Percentiles rank a stretch among this genome's conserved stretches.
Evolutionary conservation across 1,140 invertebrate genomes (phyloP).

Genomic region (Conopomorpha cramerella): DNA sequence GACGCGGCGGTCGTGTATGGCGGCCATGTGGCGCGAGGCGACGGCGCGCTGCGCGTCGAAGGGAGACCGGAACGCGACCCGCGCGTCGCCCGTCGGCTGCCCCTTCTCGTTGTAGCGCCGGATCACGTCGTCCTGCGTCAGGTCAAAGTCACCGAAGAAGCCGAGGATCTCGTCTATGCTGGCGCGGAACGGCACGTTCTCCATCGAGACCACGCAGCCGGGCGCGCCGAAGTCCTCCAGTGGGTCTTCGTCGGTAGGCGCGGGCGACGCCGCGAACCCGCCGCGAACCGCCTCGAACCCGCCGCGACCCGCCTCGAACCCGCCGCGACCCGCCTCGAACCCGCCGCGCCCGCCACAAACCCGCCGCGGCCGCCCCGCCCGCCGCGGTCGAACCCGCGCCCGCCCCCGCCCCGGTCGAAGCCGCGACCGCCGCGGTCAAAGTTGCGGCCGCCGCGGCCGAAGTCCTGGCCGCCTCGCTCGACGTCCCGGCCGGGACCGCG

Average conservation of each 20-base stretch:
- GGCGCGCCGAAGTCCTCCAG: slow-evolving; percentile 73
- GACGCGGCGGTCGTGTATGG: slow-evolving; percentile 40
- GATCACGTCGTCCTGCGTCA: slow-evolving; percentile 78
- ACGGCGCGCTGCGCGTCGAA: slow-evolving; percentile 78
- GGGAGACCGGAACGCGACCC: slow-evolving; percentile 78
- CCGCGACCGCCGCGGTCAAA: slow-evolving; percentile 16
- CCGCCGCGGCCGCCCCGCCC: not conserved
- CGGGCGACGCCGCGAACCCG: slow-evolving; percentile 21
- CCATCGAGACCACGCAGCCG: slow-evolving; percentile 80
- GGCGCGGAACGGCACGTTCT: slow-evolving; percentile 87
- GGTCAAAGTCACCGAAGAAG: slow-evolving; percentile 80
- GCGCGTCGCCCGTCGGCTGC: slow-evolving; percentile 86
- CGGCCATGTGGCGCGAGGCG: slow-evolving; percentile 42
- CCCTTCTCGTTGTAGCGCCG: slow-evolving; percentile 82
- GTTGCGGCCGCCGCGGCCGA: slow-evolving; percentile 16
- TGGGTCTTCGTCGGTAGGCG: too few relatives aligned
- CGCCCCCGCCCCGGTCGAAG: slow-evolving; percentile 19
- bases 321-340: slow-evolving; percentile 25
- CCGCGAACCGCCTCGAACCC: slow-evolving; percentile 5
- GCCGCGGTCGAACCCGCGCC: slow-evolving; percentile 33
- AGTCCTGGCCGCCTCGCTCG: slow-evolving; percentile 13
- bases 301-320: slow-evolving; percentile 14
- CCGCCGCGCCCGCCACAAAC: slow-evolving; percentile 27
- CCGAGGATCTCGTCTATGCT: slow-evolving; percentile 84
- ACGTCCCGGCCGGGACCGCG: slow-evolving; percentile 17